Percentiles rank a stretch among this genome's conserved stretches.
phyloP scores from a whole-genome alignment of 2,888 invertebrate genomes.

The Caradrina kadenii region DNA sequence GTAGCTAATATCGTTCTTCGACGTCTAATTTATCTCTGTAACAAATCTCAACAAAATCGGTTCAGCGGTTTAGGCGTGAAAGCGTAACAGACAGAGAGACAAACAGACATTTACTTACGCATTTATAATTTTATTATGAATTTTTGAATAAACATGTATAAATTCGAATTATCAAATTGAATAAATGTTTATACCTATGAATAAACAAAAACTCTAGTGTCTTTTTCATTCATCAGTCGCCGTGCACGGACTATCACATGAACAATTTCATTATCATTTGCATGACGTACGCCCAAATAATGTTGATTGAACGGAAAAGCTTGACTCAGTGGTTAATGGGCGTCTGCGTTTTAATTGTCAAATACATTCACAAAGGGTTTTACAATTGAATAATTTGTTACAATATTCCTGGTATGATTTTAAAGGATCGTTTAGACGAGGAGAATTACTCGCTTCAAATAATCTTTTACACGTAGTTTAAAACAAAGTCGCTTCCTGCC shows the following conservation, averaged over 20 bases:
- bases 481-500: too few relatives aligned
- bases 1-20: too few relatives aligned
- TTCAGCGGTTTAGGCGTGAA: too few relatives aligned
- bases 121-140: too few relatives aligned
- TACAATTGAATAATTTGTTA: conserved; percentile 41
- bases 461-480: too few relatives aligned
- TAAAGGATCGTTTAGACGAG: conserved; percentile 15
- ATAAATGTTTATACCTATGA: not conserved
- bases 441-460: not conserved
- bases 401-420: conserved; percentile 36
- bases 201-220: not conserved
- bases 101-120: too few relatives aligned
- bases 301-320: conserved; percentile 46
- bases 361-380: conserved; percentile 42
- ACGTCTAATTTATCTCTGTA: too few relatives aligned
- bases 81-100: too few relatives aligned
- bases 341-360: conserved; percentile 66
- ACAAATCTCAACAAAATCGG: too few relatives aligned
- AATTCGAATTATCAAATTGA: too few relatives aligned
- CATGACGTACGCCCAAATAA: conserved; percentile 35
- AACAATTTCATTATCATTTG: conserved; percentile 21
- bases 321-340: conserved; percentile 51
- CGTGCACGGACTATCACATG: not conserved
- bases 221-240: not conserved
- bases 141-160: too few relatives aligned